These are phyloP conservation scores for Montipora efflorescens DNA, from an alignment of 64 coral and sea anemone species.

Conservation along the genomic window DNA sequence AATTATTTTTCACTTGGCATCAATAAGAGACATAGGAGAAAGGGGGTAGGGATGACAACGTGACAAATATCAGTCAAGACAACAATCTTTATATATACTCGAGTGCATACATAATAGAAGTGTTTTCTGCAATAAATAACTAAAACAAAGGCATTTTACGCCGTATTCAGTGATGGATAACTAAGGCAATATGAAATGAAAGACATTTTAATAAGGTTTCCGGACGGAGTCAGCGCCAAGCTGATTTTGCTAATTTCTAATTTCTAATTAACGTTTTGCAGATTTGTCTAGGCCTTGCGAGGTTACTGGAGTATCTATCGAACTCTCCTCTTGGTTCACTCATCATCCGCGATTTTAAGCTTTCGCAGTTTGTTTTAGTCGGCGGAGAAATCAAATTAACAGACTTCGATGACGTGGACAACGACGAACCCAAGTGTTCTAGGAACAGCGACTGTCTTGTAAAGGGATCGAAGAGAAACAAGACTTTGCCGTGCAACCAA, in stretches of 20 bases:
- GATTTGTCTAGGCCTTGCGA: constrained; percentile 85
- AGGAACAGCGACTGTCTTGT: constrained; percentile 75
- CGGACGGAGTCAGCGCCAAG: no score
- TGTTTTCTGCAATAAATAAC: no score
- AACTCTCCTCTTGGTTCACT: constrained; percentile 86
- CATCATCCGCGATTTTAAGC: constrained; percentile 86
- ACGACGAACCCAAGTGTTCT: constrained; percentile 74
- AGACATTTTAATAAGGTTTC: no score
- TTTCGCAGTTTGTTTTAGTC: constrained; percentile 85
- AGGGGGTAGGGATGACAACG: not conserved
- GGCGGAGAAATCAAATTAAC: constrained; percentile 85
- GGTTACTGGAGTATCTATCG: constrained; percentile 71
- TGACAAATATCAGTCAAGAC: not conserved
- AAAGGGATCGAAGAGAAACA: constrained; percentile 50
- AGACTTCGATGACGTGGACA: constrained; percentile 96
- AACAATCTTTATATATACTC: no score
- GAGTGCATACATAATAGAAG: no score
- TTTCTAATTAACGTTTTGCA: constrained; percentile 18
- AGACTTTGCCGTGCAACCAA: constrained; percentile 70
- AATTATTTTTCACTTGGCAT: not conserved
- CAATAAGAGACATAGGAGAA: not conserved
- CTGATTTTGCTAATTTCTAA: no score
- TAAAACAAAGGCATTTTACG: no score
- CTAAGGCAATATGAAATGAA: no score
- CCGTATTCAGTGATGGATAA: no score